Evolutionary conservation across 2,797 vertebrate species (phyloP), one percentile per base, ranked within the genome.

Genomic region (Sebastes glaucus): DNA sequence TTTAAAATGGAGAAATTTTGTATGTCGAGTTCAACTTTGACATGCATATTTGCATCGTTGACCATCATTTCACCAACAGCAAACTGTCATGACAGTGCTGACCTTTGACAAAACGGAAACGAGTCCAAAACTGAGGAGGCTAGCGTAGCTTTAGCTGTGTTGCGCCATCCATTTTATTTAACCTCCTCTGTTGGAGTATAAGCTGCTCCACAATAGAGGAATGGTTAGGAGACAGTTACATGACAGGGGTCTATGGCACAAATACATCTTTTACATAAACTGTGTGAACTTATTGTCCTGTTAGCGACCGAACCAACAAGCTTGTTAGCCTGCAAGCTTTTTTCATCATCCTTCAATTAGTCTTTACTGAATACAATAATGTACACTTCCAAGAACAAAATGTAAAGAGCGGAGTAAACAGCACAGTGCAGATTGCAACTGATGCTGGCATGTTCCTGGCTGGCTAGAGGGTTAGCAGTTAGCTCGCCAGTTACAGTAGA

Each of bases 301-400:
- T 53, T 8, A 57, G 25, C 23, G 4, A 9, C 56, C 2, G 1
- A 27, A 0, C 56, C 0, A 28, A 3, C 25, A 0, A 28, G 25
- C 56, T 7, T 8, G 14, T 5, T 59, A 2, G 56, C 56, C 52
- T 52, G 2, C 52, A 22, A 22, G 1, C 8, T 53, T 49, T 16
- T 46, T 53, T 22, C 52, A 53, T 53, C 0, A 53, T 22, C n/a
- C 53, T 23, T 23, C 49, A 52, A 23, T 55, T 55, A 23, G 53
- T 55, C n/a, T 2, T 23, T 23, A 55, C 4, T 55, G 10, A 55
- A 55, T 6, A 55, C 10, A 55, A 55, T 23, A 22, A 23, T 23
- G 22, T 55, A 2, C 10, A 22, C 53, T 55, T 23, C 53, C n/a
- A 23, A 55, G 4, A 55, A 55, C n/a, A 55, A 55, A 55, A 55